These are phyloP conservation scores for Pachyrhynchus sulphureomaculatus DNA, from an alignment of 1,140 invertebrate genomes.

Conservation along the genomic window DNA sequence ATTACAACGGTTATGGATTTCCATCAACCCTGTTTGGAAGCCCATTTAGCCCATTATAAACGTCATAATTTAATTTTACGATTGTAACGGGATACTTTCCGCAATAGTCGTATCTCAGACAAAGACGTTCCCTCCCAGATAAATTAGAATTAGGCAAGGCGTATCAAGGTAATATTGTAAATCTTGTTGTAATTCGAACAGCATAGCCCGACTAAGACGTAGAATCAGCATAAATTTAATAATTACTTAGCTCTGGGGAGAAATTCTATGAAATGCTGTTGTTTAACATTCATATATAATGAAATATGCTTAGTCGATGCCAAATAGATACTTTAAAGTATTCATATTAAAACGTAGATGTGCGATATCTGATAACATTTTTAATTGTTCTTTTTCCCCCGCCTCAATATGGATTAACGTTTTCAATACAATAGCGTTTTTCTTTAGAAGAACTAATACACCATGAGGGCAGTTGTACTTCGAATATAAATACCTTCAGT, in stretches of 20 bases:
- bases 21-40: constrained; percentile 20
- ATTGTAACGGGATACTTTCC: constrained; percentile 45
- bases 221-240: constrained; percentile 57
- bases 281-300: background rate
- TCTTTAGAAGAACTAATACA: too few relatives aligned
- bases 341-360: too few relatives aligned
- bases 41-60: constrained; percentile 40
- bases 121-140: constrained; percentile 44
- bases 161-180: constrained; percentile 55
- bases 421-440: too few relatives aligned
- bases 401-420: too few relatives aligned
- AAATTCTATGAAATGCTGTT: constrained; percentile 32
- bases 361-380: too few relatives aligned
- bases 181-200: constrained; percentile 53
- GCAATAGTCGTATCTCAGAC: constrained; percentile 47
- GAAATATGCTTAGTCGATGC: background rate
- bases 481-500: too few relatives aligned
- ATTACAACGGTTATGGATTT: constrained; percentile 8
- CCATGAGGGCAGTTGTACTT: too few relatives aligned
- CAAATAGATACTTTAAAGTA: background rate
- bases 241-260: constrained; percentile 48
- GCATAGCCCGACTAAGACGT: constrained; percentile 51
- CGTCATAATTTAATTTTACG: constrained; percentile 49
- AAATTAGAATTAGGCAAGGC: constrained; percentile 53
- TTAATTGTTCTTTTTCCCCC: too few relatives aligned